Base-by-base conservation (phyloP, 1,140 invertebrate species). In the Arion vulgaris region DNA sequence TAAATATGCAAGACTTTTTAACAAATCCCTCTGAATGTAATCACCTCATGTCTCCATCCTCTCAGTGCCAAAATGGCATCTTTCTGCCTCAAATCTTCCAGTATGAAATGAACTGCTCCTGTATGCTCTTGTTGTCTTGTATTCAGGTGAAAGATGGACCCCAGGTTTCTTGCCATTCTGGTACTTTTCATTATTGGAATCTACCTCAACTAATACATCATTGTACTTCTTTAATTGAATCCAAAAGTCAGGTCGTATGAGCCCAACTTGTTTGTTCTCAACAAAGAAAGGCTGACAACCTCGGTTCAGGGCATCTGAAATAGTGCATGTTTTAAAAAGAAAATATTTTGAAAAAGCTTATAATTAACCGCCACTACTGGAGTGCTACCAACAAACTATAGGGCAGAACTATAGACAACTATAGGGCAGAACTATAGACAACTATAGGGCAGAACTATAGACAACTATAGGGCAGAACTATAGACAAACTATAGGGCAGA, bases 211-310 rank as follows among this genome's bases (percentile, higher is more conserved):
- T 28, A 79, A 34, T 41, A 41, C 36, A n/a, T 79, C 38, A 28
- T 28, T 69, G 62, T 49, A 80, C 39, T n/a, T 13, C 41, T 80
- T 71, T 7, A 80, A 13, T 28, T 80, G 79, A 28, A 9, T 5
- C 79, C 36, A 80, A 66, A 80, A 71, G 32, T 80, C 79, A 26
- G 66, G 66, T n/a, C 79, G 17, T 28, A 80, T 80, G 1, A 80
- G 45, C 0, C 79, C 79, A 32, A 80, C 68, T 38, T 72, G 66
- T 41, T 72, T 71, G 23, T 80, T 80, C 5, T 72, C 36, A n/a
- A 80, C 68, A 51, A 38, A 80, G 41, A 80, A 80, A 51, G 79
- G 68, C 34, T 66, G 51, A 41, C 79, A 80, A 11, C 79, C 79
- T 72, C 49, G 68, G 11, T 72, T 5, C 9, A 80, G 19, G 23